Evolutionary conservation across 2,888 invertebrate genomes (phyloP).

Genomic region (Allolobophora icterica): DNA sequence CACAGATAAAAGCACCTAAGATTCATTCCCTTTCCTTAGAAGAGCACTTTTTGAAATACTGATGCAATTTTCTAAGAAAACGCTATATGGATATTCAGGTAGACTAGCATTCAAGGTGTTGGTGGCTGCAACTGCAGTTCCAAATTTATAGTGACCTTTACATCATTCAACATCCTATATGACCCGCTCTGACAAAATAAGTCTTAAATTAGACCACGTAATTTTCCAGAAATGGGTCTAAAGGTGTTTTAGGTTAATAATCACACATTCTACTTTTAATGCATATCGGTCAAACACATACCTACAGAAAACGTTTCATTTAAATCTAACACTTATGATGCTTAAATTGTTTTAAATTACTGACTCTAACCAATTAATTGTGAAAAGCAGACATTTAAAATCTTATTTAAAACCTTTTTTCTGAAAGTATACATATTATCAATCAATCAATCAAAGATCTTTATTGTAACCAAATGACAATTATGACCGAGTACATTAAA

Average conservation of each 20-base stretch:
- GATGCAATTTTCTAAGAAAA: not conserved
- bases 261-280: too few species aligned
- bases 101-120: not conserved
- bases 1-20: not conserved
- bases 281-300: too few species aligned
- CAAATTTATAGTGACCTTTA: not conserved
- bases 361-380: not conserved
- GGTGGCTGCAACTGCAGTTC: not conserved
- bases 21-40: not conserved
- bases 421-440: too few species aligned
- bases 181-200: not conserved
- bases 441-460: too few species aligned
- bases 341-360: slow-evolving; percentile 20
- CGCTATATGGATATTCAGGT: not conserved
- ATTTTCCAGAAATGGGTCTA: too few species aligned
- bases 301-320: too few species aligned
- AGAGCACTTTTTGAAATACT: not conserved
- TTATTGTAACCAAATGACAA: too few species aligned
- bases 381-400: too few species aligned
- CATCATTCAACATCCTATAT: not conserved
- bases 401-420: too few species aligned
- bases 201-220: too few species aligned
- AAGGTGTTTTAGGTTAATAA: too few species aligned
- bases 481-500: too few species aligned
- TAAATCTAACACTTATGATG: not conserved